Percentiles rank a stretch among this genome's conserved stretches.
phyloP scores from a whole-genome alignment of 2,888 invertebrate species.

The Platycnemis pennipes region DNA sequence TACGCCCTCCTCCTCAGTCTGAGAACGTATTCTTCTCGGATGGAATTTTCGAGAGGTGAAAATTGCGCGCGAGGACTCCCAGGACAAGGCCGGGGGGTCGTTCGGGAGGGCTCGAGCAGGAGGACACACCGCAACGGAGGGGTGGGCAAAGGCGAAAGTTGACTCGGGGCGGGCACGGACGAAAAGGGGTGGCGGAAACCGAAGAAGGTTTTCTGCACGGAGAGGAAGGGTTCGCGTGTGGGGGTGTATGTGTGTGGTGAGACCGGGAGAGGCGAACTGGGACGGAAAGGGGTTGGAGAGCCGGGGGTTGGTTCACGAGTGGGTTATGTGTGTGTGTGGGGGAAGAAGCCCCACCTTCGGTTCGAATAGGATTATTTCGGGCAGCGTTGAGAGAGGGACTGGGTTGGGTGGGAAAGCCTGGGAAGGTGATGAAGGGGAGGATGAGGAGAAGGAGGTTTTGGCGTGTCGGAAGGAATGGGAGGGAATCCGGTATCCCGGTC shows the following conservation, averaged over 20 bases:
- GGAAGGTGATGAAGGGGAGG: neutral
- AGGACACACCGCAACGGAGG: neutral
- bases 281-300: neutral
- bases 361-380: slow-evolving; percentile 43
- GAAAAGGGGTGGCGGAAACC: neutral
- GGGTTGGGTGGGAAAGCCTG: neutral
- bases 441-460: neutral
- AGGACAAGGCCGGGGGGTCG: neutral
- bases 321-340: neutral
- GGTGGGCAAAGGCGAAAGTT: neutral
- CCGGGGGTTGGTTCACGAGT: neutral
- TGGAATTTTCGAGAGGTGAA: slow-evolving; percentile 8
- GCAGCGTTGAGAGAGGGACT: neutral
- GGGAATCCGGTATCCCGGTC: neutral
- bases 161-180: neutral
- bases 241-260: neutral
- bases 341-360: slow-evolving; percentile 47
- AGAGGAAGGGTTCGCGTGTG: neutral
- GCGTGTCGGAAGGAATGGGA: neutral
- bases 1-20: neutral
- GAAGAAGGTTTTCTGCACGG: neutral
- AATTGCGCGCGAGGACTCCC: neutral
- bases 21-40: neutral
- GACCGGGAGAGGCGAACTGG: neutral
- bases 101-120: neutral